Evolutionary conservation across 1,140 invertebrate genomes (phyloP).

Genomic region (Triops cancriformis): DNA sequence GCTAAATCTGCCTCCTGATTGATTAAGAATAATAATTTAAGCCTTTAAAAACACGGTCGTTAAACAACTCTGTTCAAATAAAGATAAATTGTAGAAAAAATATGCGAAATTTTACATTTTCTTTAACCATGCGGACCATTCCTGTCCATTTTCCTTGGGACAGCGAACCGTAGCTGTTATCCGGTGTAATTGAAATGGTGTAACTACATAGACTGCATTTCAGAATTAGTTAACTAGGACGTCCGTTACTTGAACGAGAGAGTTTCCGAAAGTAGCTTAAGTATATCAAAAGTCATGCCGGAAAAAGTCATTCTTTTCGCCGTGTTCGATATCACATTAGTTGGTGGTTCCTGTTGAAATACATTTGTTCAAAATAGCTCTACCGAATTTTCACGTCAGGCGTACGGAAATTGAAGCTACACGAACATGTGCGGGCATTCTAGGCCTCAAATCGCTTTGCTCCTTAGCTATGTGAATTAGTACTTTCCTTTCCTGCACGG

Average conservation of each 20-base stretch:
- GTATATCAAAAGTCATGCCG: background rate
- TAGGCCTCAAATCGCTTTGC: background rate
- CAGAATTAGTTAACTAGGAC: background rate
- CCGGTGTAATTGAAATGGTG: background rate
- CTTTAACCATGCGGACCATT: constrained; percentile 5
- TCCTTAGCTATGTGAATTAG: background rate
- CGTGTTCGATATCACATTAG: background rate
- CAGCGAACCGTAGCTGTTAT: background rate
- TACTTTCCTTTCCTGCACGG: background rate
- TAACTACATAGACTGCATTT: background rate
- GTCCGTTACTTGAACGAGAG: background rate
- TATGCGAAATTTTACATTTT: background rate
- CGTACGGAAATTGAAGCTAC: background rate
- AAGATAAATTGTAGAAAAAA: background rate
- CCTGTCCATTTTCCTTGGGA: constrained; percentile 1
- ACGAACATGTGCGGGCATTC: background rate
- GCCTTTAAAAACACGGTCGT: background rate
- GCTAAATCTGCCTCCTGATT: background rate
- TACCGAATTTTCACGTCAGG: background rate
- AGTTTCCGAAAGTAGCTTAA: background rate
- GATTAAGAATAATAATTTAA: background rate
- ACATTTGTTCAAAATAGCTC: background rate
- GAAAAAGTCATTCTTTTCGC: background rate
- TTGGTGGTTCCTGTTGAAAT: background rate
- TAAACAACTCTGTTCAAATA: background rate